Evolutionary conservation across 2,888 invertebrate species (phyloP).

Genomic region (Erannis defoliaria): DNA sequence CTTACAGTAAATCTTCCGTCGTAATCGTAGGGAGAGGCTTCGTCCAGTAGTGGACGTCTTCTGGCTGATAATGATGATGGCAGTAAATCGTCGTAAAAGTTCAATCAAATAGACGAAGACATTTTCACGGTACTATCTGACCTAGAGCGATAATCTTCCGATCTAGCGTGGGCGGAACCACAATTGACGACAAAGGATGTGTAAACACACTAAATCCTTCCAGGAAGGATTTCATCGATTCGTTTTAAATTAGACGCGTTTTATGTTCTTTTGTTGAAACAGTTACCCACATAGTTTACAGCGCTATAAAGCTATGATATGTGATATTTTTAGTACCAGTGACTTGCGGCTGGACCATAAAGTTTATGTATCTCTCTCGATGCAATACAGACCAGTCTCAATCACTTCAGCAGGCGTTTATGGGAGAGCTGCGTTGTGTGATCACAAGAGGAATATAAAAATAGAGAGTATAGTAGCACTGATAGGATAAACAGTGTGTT

Average conservation of each 20-base stretch:
- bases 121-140: too few species aligned
- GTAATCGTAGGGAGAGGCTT: too few species aligned
- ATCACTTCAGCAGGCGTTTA: constrained; percentile 19
- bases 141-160: background rate
- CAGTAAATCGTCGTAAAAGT: too few species aligned
- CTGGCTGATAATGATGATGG: too few species aligned
- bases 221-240: constrained; percentile 5
- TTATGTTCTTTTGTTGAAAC: constrained; percentile 29
- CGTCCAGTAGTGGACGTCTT: too few species aligned
- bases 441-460: constrained; percentile 21
- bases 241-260: constrained; percentile 24
- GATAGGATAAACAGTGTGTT: background rate
- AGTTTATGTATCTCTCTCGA: constrained; percentile 29
- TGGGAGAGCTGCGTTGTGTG: constrained; percentile 16
- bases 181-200: constrained; percentile 10
- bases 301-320: constrained; percentile 31
- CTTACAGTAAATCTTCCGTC: too few species aligned
- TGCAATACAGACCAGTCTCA: constrained; percentile 12
- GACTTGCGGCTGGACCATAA: constrained; percentile 26
- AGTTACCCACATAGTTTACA: constrained; percentile 29
- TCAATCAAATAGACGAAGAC: too few species aligned
- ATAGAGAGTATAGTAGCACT: background rate
- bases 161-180: background rate
- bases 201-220: background rate
- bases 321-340: constrained; percentile 24